These are phyloP conservation scores for Falcaria lacertinaria DNA, from an alignment of 2,888 invertebrate genomes.

Conservation along the genomic window DNA sequence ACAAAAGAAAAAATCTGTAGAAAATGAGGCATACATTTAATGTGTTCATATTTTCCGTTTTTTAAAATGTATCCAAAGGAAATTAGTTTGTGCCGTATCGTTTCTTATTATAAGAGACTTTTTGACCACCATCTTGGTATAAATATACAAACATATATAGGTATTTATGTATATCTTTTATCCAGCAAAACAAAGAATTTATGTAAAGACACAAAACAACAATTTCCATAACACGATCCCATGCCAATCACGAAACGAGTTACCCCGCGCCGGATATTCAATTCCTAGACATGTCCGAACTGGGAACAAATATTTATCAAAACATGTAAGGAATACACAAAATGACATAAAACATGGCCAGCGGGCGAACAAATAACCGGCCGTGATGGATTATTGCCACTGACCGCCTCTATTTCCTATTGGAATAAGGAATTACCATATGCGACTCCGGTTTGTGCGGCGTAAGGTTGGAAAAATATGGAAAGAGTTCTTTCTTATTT, in stretches of 20 bases:
- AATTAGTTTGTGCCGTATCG: too few relatives aligned
- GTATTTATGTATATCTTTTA: too few relatives aligned
- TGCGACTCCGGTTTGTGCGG: constrained; percentile 61
- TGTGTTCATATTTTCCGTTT: too few relatives aligned
- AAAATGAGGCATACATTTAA: too few relatives aligned
- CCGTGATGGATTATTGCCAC: constrained; percentile 78
- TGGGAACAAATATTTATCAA: constrained; percentile 78
- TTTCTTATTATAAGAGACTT: too few relatives aligned
- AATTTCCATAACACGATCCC: constrained; percentile 36
- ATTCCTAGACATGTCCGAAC: constrained; percentile 73
- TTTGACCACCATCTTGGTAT: too few relatives aligned
- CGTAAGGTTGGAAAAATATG: constrained; percentile 25
- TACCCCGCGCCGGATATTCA: constrained; percentile 67
- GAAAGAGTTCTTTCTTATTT: constrained; percentile 39
- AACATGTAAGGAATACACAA: constrained; percentile 78
- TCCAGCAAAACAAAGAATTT: too few relatives aligned
- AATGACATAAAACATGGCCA: constrained; percentile 72
- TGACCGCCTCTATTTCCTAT: constrained; percentile 79
- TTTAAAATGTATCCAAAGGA: too few relatives aligned
- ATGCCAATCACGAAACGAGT: constrained; percentile 63
- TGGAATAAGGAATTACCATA: constrained; percentile 79
- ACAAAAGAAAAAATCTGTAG: too few relatives aligned
- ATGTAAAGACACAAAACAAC: constrained; percentile 30
- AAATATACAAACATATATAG: too few relatives aligned
- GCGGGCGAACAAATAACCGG: constrained; percentile 60